Evolutionary conservation across 2,113 vertebrate species (phyloP).

Genomic region (Pipa parva): DNA sequence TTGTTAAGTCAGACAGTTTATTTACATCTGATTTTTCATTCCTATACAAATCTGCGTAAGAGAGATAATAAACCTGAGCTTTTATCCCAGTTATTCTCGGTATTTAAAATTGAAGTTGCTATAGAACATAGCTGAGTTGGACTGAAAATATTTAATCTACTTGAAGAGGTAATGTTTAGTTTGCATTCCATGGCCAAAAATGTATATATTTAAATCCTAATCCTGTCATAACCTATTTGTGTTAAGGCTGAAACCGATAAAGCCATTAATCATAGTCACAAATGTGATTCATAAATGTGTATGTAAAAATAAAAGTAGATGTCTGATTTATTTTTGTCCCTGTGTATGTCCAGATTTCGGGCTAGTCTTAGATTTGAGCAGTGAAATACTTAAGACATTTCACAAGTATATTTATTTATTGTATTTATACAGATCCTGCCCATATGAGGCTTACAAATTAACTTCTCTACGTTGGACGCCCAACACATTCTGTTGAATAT

Average conservation of each 20-base stretch:
- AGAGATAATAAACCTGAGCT: background rate
- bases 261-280: background rate
- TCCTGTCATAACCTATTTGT: slow-evolving; percentile 13
- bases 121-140: background rate
- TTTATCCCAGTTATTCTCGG: background rate
- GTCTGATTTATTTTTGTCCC: no score
- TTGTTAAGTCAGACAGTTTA: background rate
- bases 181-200: slow-evolving; percentile 28
- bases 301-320: background rate
- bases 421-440: no score
- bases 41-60: background rate
- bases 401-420: no score
- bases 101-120: background rate
- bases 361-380: no score
- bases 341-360: no score
- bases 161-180: slow-evolving; percentile 17
- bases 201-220: slow-evolving; percentile 2
- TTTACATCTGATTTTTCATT: background rate
- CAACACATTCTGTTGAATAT: no score
- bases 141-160: slow-evolving; percentile 24
- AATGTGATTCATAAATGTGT: background rate
- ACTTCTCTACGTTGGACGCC: no score
- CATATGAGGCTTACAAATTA: no score
- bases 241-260: background rate
- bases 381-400: no score